Percentiles rank a stretch among this genome's conserved stretches.
Conservation (phyloP, 2,797 vertebrate genomes). For the Sebastes trivittatus region DNA sequence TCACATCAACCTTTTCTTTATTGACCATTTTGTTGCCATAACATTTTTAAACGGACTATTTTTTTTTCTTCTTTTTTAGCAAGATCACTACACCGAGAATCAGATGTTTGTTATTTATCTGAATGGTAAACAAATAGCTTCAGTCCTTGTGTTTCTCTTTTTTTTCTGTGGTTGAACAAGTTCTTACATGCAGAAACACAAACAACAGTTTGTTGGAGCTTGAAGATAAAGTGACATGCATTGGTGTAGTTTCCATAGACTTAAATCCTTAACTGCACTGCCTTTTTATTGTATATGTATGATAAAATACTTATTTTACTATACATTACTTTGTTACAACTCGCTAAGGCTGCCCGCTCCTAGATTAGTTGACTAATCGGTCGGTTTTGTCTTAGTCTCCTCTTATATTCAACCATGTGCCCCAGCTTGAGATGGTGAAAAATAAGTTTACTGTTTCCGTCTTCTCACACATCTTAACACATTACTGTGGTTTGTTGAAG, state of each 20-base stretch:
- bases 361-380: too few relatives aligned
- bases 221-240: slow-evolving; percentile 10
- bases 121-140: slow-evolving; percentile 15
- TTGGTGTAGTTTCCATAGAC: not conserved
- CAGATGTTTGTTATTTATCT: slow-evolving; percentile 21
- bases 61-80: not conserved
- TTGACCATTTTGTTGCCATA: not conserved
- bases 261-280: not conserved
- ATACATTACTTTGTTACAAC: not conserved
- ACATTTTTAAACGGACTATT: not conserved
- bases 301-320: not conserved
- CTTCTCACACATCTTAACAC: not conserved
- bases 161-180: slow-evolving; percentile 17
- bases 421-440: slow-evolving; percentile 17
- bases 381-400: not conserved
- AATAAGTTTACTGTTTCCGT: not conserved
- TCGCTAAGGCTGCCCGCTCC: too few relatives aligned
- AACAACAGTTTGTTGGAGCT: slow-evolving; percentile 10
- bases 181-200: slow-evolving; percentile 41
- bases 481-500: not conserved
- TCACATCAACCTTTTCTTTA: not conserved
- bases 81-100: not conserved
- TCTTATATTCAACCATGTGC: slow-evolving; percentile 19
- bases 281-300: not conserved
- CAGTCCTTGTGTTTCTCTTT: not conserved